Evolutionary conservation across 37 sponge, comb jelly and placozoan genomes (phyloP).

Genomic region (Cliona cf. orientalis): DNA sequence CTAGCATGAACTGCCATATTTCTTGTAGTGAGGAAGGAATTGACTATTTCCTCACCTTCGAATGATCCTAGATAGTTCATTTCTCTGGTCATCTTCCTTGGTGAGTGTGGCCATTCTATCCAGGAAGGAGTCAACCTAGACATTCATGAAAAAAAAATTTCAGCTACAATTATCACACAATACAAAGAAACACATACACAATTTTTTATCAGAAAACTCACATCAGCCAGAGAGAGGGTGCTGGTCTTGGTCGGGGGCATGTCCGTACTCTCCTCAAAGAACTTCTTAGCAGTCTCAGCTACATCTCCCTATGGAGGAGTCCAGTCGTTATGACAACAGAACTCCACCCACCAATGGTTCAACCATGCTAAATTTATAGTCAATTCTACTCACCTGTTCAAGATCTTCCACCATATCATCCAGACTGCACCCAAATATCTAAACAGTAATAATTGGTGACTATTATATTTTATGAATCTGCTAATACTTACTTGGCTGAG

Average conservation of each 20-base stretch:
- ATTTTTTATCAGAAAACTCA: conserved; percentile 17
- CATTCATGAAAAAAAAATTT: neutral
- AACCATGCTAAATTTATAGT: too few relatives aligned
- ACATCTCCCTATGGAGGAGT: conserved; percentile 79
- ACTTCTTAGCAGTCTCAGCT: conserved; percentile 84
- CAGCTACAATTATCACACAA: neutral
- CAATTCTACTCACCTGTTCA: conserved; percentile 61
- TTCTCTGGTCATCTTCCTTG: conserved; percentile 86
- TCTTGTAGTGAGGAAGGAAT: neutral
- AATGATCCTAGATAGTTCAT: conserved; percentile 61
- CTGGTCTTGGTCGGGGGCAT: conserved; percentile 51
- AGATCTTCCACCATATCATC: conserved; percentile 91
- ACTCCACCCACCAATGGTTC: neutral
- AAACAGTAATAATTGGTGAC: neutral
- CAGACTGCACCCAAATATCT: conserved; percentile 70
- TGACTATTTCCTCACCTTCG: conserved; percentile 43
- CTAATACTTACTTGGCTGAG: conserved; percentile 74
- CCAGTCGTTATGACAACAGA: neutral
- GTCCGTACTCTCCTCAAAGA: conserved; percentile 68
- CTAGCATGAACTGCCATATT: neutral
- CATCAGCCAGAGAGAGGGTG: conserved; percentile 77
- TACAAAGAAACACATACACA: neutral
- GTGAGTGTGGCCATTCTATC: conserved; percentile 79
- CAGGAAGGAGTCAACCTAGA: conserved; percentile 85
- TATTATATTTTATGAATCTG: neutral